phyloP scores from a whole-genome alignment of 2,113 vertebrate genomes.

The Platichthys flesus region DNA sequence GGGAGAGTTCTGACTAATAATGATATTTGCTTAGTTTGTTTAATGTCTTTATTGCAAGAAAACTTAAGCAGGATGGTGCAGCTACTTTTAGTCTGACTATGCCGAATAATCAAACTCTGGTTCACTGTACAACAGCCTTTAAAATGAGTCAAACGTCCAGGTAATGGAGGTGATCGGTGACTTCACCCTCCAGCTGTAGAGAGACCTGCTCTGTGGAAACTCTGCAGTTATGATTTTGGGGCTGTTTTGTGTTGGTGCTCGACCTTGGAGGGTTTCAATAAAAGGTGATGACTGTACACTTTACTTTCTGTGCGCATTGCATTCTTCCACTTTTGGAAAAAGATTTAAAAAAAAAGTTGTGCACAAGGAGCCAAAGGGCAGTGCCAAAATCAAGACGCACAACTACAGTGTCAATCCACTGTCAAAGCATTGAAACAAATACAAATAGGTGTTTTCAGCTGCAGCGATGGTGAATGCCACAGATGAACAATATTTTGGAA shows the following conservation, averaged over 20 bases:
- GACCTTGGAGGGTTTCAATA: constrained; percentile 55
- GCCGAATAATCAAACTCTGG: not conserved
- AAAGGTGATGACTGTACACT: constrained; percentile 31
- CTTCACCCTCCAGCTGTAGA: too few species aligned
- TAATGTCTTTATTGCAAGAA: not conserved
- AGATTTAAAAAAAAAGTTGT: constrained; percentile 43
- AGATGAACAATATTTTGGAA: not conserved
- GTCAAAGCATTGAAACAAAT: constrained; percentile 8
- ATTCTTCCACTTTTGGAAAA: not conserved
- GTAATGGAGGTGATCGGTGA: not conserved
- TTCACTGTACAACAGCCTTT: not conserved
- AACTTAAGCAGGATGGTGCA: not conserved
- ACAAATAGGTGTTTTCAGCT: constrained; percentile 16
- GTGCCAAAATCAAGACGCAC: not conserved
- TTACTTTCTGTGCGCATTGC: constrained; percentile 31
- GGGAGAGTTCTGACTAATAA: not conserved
- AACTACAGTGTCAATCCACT: not conserved
- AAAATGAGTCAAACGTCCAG: constrained; percentile 8
- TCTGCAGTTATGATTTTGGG: not conserved
- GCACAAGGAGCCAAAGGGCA: constrained; percentile 9
- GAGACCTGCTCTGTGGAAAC: not conserved
- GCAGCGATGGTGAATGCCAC: not conserved
- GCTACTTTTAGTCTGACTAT: not conserved
- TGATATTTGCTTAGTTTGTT: not conserved
- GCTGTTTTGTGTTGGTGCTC: constrained; percentile 11